Conservation (phyloP, 2,888 invertebrate genomes). For the Exephanes ischioxanthus region DNA sequence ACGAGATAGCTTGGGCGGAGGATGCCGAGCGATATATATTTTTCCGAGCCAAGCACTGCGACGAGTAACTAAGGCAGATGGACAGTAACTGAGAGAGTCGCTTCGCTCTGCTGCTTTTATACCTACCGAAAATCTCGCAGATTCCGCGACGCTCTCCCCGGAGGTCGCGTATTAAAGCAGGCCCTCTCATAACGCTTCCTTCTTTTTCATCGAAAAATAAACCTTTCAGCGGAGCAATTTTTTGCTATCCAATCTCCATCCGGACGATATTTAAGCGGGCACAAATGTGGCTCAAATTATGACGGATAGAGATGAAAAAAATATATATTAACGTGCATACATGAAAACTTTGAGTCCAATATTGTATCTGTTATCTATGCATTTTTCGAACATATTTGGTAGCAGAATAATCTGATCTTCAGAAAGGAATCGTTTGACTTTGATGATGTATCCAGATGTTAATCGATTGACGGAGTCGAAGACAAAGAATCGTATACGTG, state of each 20-base stretch:
- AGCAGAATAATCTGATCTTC: background rate
- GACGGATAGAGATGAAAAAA: background rate
- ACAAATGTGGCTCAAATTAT: background rate
- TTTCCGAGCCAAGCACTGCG: constrained; percentile 26
- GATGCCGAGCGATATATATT: constrained; percentile 54
- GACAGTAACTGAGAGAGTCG: background rate
- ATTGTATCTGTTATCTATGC: background rate
- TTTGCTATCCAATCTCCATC: background rate
- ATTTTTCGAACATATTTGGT: background rate
- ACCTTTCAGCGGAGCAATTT: background rate
- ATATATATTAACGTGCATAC: background rate
- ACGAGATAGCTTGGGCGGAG: constrained; percentile 50
- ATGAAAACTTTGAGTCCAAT: background rate
- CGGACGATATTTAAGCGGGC: background rate
- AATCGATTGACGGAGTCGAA: too few species aligned
- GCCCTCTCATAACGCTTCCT: background rate
- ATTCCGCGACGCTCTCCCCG: background rate
- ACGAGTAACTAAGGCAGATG: constrained; percentile 32
- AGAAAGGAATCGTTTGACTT: background rate
- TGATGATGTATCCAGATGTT: too few species aligned
- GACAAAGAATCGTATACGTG: too few species aligned
- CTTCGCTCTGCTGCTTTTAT: background rate
- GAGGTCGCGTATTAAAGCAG: constrained; percentile 12
- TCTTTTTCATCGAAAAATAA: background rate
- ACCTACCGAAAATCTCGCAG: constrained; percentile 20